phyloP scores from a whole-genome alignment of 1,140 invertebrate species.

The Nylanderia fulva region DNA sequence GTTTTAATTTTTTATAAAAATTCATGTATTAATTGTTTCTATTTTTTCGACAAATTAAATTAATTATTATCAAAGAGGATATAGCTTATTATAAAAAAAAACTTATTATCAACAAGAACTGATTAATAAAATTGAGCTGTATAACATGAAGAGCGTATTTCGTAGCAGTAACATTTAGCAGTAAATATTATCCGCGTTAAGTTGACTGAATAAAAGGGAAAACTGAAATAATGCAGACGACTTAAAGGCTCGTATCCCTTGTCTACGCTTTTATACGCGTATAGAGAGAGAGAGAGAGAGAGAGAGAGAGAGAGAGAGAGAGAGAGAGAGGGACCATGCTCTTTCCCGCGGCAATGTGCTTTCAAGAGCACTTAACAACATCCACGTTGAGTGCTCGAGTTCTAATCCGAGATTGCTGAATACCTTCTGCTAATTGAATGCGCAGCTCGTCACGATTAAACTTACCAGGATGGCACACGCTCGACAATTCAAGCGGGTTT shows the following conservation, averaged over 20 bases:
- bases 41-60: conserved; percentile 3
- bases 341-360: conserved; percentile 61
- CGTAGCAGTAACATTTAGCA: conserved; percentile 38
- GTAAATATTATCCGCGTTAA: conserved; percentile 44
- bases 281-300: too few species aligned
- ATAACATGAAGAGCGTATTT: conserved; percentile 33
- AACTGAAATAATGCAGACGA: conserved; percentile 43
- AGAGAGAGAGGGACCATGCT: conserved; percentile 61
- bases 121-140: conserved; percentile 9
- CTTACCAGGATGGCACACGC: conserved; percentile 56
- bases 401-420: conserved; percentile 73
- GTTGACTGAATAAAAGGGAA: conserved; percentile 39
- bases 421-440: conserved; percentile 73
- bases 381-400: conserved; percentile 57
- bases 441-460: conserved; percentile 63
- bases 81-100: not conserved
- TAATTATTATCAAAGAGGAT: not conserved
- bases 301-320: too few species aligned
- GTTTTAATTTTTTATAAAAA: not conserved
- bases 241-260: conserved; percentile 16
- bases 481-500: conserved; percentile 36
- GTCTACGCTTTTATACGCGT: conserved; percentile 53
- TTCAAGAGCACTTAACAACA: conserved; percentile 62
- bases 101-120: not conserved
- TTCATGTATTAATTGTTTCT: not conserved